These are phyloP conservation scores for Choloepus didactylus DNA, from an alignment of 2,797 vertebrate species.

Conservation along the genomic window DNA sequence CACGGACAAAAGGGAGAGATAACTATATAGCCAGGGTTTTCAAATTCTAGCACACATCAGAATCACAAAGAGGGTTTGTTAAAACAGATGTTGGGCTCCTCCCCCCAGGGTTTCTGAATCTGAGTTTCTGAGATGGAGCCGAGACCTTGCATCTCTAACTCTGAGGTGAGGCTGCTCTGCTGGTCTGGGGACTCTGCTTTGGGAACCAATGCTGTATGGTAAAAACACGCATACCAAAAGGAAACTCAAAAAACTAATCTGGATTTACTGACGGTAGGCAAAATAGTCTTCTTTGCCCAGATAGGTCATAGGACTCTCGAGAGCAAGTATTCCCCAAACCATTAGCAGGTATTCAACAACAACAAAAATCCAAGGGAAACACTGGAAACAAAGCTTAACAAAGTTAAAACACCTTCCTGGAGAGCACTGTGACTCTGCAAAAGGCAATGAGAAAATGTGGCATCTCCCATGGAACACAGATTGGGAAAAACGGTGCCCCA, in stretches of 20 bases:
- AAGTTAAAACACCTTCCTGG: not conserved
- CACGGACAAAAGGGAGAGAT: not conserved
- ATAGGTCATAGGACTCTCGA: not conserved
- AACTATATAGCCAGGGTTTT: not conserved
- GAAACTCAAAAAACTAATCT: not conserved
- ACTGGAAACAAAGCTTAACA: not conserved
- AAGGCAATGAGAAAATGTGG: not conserved
- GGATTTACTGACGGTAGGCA: not conserved
- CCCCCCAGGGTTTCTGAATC: not conserved
- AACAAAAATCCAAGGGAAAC: not conserved
- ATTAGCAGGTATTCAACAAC: not conserved
- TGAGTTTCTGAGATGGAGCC: not conserved
- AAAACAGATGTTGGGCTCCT: not conserved
- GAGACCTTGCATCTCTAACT: not conserved
- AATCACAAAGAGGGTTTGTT: not conserved
- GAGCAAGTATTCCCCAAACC: not conserved
- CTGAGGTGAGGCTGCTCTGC: not conserved
- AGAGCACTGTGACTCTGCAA: not conserved
- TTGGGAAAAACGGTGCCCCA: not conserved
- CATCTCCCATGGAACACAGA: not conserved
- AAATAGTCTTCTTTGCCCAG: not conserved
- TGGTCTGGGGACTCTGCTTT: not conserved
- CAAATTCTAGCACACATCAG: not conserved
- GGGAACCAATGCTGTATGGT: not conserved
- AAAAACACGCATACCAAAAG: not conserved